A percentile compares a stretch with the other conserved stretches of the same genome.
These are phyloP conservation scores for Plagiodera versicolora DNA, from an alignment of 2,888 invertebrate species.

Conservation along the genomic window DNA sequence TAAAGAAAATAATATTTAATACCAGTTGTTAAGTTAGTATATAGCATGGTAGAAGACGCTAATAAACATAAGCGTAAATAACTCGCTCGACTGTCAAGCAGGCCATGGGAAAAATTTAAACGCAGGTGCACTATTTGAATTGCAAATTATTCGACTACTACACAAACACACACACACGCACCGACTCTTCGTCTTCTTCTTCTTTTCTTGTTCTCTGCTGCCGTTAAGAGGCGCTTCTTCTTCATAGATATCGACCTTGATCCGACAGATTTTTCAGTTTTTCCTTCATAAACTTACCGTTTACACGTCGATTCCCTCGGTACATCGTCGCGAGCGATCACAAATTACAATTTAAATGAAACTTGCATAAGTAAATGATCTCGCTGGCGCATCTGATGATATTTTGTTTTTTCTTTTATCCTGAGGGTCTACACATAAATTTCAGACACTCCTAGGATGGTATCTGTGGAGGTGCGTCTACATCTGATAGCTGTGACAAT, in stretches of 20 bases:
- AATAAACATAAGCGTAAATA: conserved; percentile 53
- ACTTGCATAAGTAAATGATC: neutral
- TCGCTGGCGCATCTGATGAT: too few species aligned
- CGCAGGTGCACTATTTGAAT: conserved; percentile 56
- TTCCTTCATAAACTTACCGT: conserved; percentile 1
- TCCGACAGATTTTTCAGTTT: neutral
- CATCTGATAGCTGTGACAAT: too few species aligned
- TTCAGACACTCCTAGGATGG: too few species aligned
- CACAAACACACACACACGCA: conserved; percentile 3
- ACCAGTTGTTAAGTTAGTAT: conserved; percentile 38
- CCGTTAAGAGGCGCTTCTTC: conserved; percentile 2
- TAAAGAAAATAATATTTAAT: conserved; percentile 35
- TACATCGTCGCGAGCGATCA: neutral
- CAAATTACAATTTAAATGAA: neutral
- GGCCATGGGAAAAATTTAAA: conserved; percentile 53
- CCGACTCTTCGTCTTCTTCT: conserved; percentile 13
- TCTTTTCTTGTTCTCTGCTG: neutral
- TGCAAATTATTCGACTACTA: conserved; percentile 48
- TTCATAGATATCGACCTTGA: conserved; percentile 1
- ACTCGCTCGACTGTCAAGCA: conserved; percentile 45
- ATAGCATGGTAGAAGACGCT: conserved; percentile 46
- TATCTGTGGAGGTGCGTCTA: too few species aligned
- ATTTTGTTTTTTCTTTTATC: too few species aligned
- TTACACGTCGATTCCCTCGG: neutral
- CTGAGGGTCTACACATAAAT: too few species aligned